Evolutionary conservation across 2,113 vertebrate genomes (phyloP).

Genomic region (Butorides virescens): DNA sequence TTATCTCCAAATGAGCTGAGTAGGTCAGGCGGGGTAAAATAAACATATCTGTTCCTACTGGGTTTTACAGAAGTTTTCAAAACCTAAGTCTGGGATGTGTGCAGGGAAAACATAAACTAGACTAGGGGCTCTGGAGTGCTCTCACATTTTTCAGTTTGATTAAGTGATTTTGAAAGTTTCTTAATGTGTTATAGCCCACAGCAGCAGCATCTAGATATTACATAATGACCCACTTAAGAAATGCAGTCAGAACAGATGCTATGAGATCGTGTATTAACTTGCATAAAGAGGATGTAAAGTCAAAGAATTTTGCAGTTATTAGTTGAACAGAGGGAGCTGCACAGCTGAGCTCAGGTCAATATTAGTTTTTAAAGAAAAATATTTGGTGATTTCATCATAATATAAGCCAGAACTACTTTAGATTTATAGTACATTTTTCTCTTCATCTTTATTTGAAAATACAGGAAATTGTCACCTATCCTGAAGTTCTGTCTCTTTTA

Average conservation of each 20-base stretch:
- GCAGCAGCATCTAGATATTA: neutral
- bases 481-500: neutral
- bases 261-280: neutral
- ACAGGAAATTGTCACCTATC: neutral
- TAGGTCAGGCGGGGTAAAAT: neutral
- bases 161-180: neutral
- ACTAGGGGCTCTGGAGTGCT: neutral
- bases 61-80: neutral
- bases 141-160: neutral
- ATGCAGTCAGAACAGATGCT: neutral
- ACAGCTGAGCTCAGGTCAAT: neutral
- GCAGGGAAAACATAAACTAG: neutral
- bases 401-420: neutral
- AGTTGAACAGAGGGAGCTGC: neutral
- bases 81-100: neutral
- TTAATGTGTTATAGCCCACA: neutral
- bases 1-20: neutral
- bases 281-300: neutral
- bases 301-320: neutral
- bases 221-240: neutral
- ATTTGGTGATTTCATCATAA: neutral
- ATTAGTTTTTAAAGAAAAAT: neutral
- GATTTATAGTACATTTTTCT: neutral
- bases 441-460: neutral
- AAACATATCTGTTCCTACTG: neutral